phyloP scores from a whole-genome alignment of 2,113 vertebrate genomes.

The Okapia johnstoni region DNA sequence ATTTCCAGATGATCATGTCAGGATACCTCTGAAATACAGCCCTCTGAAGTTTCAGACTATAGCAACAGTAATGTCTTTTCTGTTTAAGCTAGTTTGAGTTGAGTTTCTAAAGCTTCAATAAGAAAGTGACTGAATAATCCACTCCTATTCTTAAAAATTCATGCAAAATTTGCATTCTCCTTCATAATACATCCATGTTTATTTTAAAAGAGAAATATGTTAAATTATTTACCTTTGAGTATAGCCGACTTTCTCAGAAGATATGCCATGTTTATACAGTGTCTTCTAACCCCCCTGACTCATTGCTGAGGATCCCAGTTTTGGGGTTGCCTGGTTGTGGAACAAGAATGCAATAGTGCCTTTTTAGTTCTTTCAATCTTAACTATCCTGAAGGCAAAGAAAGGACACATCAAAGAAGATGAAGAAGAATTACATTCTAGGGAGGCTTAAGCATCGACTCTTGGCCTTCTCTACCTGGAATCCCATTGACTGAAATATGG shows the following conservation, averaged over 20 bases:
- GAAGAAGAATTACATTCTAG: neutral
- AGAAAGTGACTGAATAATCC: conserved; percentile 41
- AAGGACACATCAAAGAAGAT: neutral
- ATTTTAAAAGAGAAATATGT: conserved; percentile 49
- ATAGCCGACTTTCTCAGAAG: conserved; percentile 28
- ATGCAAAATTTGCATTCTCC: conserved; percentile 61
- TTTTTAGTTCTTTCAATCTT: neutral
- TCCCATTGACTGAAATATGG: neutral
- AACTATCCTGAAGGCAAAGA: neutral
- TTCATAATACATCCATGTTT: conserved; percentile 57
- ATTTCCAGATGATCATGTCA: neutral
- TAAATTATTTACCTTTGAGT: conserved; percentile 65
- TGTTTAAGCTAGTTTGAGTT: neutral
- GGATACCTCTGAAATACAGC: neutral
- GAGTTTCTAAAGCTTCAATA: neutral
- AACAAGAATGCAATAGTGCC: neutral
- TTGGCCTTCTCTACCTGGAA: neutral
- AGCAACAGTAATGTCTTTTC: neutral
- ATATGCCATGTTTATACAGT: neutral
- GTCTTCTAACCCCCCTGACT: neutral
- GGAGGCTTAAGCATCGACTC: neutral
- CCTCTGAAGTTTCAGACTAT: neutral
- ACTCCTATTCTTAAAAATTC: conserved; percentile 61
- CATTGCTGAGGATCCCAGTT: neutral
- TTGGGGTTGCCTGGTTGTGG: neutral